These are phyloP conservation scores for Sebastes schlegelii DNA, from an alignment of 2,113 vertebrate species.

Conservation along the genomic window DNA sequence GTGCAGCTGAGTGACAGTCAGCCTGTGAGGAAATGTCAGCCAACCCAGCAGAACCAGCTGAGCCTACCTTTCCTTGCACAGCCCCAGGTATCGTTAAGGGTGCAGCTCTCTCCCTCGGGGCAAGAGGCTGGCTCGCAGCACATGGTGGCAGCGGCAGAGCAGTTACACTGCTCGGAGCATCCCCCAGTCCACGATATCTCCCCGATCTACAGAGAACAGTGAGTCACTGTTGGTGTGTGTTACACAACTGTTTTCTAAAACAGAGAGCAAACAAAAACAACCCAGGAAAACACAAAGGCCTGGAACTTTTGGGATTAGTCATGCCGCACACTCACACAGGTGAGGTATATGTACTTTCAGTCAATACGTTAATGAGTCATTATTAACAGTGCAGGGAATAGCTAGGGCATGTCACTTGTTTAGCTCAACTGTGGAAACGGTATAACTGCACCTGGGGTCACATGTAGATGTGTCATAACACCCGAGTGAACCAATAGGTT, in stretches of 20 bases:
- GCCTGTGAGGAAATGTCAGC: constrained; percentile 26
- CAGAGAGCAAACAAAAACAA: constrained; percentile 42
- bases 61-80: constrained; percentile 51
- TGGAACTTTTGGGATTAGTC: constrained; percentile 50
- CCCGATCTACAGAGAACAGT: constrained; percentile 44
- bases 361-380: constrained; percentile 61
- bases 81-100: constrained; percentile 64
- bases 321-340: constrained; percentile 25
- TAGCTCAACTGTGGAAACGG: constrained; percentile 17
- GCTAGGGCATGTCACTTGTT: constrained; percentile 27
- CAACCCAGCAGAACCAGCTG: constrained; percentile 67
- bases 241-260: constrained; percentile 38
- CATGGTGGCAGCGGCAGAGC: constrained; percentile 40
- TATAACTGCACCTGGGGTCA: constrained; percentile 15
- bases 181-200: constrained; percentile 38
- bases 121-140: constrained; percentile 39
- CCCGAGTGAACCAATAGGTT: not conserved
- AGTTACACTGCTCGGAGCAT: constrained; percentile 50
- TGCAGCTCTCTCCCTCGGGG: constrained; percentile 63
- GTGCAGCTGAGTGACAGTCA: constrained; percentile 12
- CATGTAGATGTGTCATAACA: constrained; percentile 30
- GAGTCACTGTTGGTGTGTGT: constrained; percentile 53
- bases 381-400: constrained; percentile 9
- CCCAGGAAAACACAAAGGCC: constrained; percentile 21
- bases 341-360: constrained; percentile 31